Conservation (phyloP, 2,888 invertebrate species). For the Amorpha juglandis region DNA sequence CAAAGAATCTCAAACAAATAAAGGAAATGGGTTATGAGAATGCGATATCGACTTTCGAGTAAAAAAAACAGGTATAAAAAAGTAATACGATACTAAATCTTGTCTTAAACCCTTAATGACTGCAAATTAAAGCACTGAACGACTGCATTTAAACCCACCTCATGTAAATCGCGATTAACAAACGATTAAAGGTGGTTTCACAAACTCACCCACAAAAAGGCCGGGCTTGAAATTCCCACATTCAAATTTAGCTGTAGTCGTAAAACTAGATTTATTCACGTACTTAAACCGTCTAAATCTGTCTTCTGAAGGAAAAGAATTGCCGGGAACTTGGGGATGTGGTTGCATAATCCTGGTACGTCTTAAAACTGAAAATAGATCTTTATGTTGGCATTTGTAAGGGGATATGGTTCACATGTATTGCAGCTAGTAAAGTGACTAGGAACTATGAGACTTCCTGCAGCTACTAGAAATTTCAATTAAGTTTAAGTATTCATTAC, state of each 20-base stretch:
- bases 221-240: conserved; percentile 50
- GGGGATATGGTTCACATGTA: neutral
- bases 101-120: neutral
- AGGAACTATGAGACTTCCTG: no score
- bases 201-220: neutral
- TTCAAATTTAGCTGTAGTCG: conserved; percentile 46
- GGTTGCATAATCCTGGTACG: conserved; percentile 17
- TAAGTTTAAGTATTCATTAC: no score
- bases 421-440: neutral
- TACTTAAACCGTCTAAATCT: conserved; percentile 46
- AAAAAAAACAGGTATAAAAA: no score
- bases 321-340: conserved; percentile 25
- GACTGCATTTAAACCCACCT: neutral
- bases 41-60: no score
- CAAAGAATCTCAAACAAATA: no score
- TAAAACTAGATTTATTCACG: conserved; percentile 54
- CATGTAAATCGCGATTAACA: conserved; percentile 1
- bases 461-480: no score
- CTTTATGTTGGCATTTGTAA: neutral
- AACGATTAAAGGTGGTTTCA: conserved; percentile 3
- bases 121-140: neutral
- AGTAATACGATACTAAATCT: no score
- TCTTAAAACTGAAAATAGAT: conserved; percentile 23
- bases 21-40: no score
- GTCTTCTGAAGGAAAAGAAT: conserved; percentile 36